A percentile compares a stretch with the other conserved stretches of the same genome.
Evolutionary conservation across 1,140 invertebrate genomes (phyloP).

Genomic region (Drosophila hydei): DNA sequence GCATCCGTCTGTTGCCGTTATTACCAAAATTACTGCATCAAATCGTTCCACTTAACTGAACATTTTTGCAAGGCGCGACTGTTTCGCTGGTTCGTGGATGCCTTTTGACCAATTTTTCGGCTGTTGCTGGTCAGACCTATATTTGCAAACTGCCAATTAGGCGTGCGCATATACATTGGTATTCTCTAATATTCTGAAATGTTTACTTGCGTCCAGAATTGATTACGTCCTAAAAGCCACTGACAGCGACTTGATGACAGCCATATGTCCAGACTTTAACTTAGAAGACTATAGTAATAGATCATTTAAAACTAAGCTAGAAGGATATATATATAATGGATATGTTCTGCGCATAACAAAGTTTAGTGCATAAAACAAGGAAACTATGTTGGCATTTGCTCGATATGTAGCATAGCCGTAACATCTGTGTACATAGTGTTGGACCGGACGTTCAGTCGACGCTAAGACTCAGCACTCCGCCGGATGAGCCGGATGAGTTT

Average conservation of each 20-base stretch:
- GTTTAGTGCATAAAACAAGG: too few species aligned
- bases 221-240: conserved; percentile 47
- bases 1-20: conserved; percentile 65
- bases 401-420: too few species aligned
- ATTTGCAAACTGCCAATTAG: conserved; percentile 68
- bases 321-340: too few species aligned
- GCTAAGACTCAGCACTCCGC: conserved; percentile 48
- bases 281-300: background rate
- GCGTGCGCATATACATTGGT: conserved; percentile 30
- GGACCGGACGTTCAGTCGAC: conserved; percentile 53
- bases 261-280: too few species aligned
- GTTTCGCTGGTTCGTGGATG: conserved; percentile 26
- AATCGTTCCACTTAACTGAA: conserved; percentile 75
- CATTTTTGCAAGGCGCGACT: conserved; percentile 49
- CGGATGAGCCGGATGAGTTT: conserved; percentile 56
- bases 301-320: background rate
- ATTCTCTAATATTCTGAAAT: conserved; percentile 48
- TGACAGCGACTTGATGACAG: conserved; percentile 13
- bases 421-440: too few species aligned
- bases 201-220: conserved; percentile 35
- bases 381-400: too few species aligned
- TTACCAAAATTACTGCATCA: conserved; percentile 77
- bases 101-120: conserved; percentile 34
- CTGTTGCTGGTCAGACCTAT: conserved; percentile 15
- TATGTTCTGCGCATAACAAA: too few species aligned